Percentiles rank a stretch among this genome's conserved stretches.
These are phyloP conservation scores for Cyclura pinguis DNA, from an alignment of 2,797 vertebrate genomes.

Conservation along the genomic window DNA sequence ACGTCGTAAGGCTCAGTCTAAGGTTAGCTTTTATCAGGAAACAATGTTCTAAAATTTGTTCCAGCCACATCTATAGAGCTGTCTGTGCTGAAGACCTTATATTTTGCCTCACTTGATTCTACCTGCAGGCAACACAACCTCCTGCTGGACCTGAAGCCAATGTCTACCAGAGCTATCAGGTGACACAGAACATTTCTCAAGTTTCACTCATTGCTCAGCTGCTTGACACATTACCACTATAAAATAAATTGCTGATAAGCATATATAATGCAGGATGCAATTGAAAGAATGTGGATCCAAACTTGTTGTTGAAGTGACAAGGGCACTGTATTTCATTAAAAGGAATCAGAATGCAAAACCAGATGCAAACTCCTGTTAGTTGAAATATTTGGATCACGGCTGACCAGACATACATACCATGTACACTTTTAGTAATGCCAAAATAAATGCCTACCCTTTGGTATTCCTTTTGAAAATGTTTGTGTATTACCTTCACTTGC, in stretches of 20 bases:
- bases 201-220: not conserved
- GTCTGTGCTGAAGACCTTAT: not conserved
- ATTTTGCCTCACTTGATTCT: not conserved
- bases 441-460: not conserved
- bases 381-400: not conserved
- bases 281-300: not conserved
- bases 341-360: not conserved
- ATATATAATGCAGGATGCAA: not conserved
- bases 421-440: not conserved
- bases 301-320: not conserved
- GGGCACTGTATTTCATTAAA: not conserved
- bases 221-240: not conserved
- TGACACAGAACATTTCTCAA: not conserved
- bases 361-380: not conserved
- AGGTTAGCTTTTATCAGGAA: not conserved
- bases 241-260: not conserved
- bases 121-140: not conserved
- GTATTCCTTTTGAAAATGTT: not conserved
- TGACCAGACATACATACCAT: not conserved
- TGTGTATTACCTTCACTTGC: not conserved
- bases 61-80: not conserved
- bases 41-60: not conserved
- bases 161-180: not conserved
- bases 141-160: not conserved
- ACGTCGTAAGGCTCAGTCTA: not conserved